Percentiles rank a stretch among this genome's conserved stretches.
Conservation (phyloP, 1,140 invertebrate species). For the Drosophila serrata region DNA sequence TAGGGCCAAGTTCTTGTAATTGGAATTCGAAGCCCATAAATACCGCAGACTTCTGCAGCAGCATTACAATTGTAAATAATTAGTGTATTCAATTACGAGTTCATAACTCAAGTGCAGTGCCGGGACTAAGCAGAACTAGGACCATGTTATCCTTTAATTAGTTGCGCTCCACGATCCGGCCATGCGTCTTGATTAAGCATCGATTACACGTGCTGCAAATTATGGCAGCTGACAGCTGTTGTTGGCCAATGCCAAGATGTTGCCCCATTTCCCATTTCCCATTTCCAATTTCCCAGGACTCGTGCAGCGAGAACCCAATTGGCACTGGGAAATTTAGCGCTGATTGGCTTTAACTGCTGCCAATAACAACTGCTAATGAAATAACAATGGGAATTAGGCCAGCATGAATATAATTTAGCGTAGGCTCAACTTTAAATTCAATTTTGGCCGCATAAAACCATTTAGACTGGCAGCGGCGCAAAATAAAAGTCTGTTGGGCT, state of each 20-base stretch:
- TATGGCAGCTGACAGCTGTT: conserved; percentile 41
- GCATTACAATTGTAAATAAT: conserved; percentile 61
- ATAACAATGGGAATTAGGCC: conserved; percentile 18
- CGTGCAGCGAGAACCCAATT: not conserved
- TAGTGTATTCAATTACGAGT: conserved; percentile 72
- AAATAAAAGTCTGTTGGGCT: conserved; percentile 24
- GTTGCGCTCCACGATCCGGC: conserved; percentile 18
- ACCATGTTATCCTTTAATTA: conserved; percentile 60
- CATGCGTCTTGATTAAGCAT: conserved; percentile 58
- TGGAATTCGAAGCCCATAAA: conserved; percentile 50
- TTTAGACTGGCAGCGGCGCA: not conserved
- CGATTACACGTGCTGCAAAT: conserved; percentile 53
- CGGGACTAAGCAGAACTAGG: not conserved
- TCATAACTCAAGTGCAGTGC: conserved; percentile 56
- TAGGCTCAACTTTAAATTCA: conserved; percentile 32
- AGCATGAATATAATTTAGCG: not conserved
- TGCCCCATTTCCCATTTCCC: conserved; percentile 1
- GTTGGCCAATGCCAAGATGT: conserved; percentile 20
- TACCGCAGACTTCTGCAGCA: conserved; percentile 22
- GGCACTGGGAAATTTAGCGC: not conserved
- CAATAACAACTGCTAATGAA: conserved; percentile 17
- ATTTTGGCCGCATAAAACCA: conserved; percentile 11
- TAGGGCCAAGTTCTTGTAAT: conserved; percentile 33
- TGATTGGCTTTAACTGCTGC: conserved; percentile 22
- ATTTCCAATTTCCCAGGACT: not conserved